phyloP scores from a whole-genome alignment of 2,888 invertebrate genomes.

The Tethea ocularis region DNA sequence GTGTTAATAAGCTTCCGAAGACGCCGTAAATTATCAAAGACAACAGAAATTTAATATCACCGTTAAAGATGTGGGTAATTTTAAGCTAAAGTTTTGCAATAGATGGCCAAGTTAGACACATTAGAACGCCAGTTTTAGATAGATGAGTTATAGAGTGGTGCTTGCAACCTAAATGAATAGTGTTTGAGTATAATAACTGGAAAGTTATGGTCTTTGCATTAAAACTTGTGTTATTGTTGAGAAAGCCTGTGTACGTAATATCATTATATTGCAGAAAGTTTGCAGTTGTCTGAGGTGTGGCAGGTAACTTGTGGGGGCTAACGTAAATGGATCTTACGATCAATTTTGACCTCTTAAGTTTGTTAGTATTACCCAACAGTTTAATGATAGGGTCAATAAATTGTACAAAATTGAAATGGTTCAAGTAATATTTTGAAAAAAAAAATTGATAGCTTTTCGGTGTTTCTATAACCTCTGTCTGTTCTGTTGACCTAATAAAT shows the following conservation, averaged over 20 bases:
- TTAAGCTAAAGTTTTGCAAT: conserved; percentile 74
- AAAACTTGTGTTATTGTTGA: conserved; percentile 33
- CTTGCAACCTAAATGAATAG: conserved; percentile 67
- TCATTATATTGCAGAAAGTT: conserved; percentile 6
- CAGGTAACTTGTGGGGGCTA: neutral
- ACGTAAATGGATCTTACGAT: neutral
- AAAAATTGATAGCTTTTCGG: neutral
- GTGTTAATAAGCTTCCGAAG: conserved; percentile 61
- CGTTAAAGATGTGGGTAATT: conserved; percentile 72
- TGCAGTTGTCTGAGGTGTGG: neutral
- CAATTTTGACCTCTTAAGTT: neutral
- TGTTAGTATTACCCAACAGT: neutral
- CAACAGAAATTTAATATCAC: conserved; percentile 79
- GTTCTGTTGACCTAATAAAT: neutral
- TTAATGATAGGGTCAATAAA: neutral
- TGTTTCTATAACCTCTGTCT: neutral
- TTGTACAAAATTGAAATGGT: neutral
- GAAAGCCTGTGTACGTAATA: neutral
- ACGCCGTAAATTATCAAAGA: conserved; percentile 69
- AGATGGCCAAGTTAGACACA: conserved; percentile 68
- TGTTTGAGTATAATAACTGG: conserved; percentile 57
- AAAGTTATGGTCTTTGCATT: conserved; percentile 39
- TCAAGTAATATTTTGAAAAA: no score
- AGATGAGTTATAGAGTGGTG: conserved; percentile 63
- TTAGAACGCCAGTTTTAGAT: conserved; percentile 59